A percentile compares a stretch with the other conserved stretches of the same genome.
phyloP scores from a whole-genome alignment of 2,888 invertebrate genomes.

The Plebejus melissa region DNA sequence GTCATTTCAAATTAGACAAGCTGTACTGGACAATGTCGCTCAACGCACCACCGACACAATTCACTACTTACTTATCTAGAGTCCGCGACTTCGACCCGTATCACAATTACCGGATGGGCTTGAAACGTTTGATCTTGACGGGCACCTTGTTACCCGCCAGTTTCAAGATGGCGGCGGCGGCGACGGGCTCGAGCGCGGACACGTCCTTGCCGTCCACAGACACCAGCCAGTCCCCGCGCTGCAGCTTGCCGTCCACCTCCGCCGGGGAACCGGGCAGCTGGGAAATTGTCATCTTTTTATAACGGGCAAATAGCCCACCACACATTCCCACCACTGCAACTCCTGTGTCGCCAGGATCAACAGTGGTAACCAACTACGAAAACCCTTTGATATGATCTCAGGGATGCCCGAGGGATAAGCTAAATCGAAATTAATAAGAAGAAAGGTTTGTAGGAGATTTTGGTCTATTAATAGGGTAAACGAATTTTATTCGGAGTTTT shows the following conservation, averaged over 20 bases:
- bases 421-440: too few species aligned
- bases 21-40: neutral
- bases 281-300: too few species aligned
- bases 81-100: slow-evolving; percentile 7
- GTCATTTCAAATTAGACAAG: too few species aligned
- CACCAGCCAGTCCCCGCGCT: slow-evolving; percentile 94
- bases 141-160: slow-evolving; percentile 89
- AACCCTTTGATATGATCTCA: too few species aligned
- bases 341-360: too few species aligned
- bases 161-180: slow-evolving; percentile 94
- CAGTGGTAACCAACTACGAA: too few species aligned
- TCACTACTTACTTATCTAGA: slow-evolving; percentile 21
- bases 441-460: too few species aligned
- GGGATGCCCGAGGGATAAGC: too few species aligned
- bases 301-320: too few species aligned
- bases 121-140: slow-evolving; percentile 92
- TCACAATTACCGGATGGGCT: slow-evolving; percentile 64
- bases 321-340: too few species aligned
- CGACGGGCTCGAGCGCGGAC: slow-evolving; percentile 86
- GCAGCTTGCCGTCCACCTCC: slow-evolving; percentile 90
- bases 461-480: too few species aligned
- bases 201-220: slow-evolving; percentile 93
- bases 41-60: neutral
- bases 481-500: too few species aligned
- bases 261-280: slow-evolving; percentile 90